These are phyloP conservation scores for Gobionotothen gibberifrons DNA, from an alignment of 2,797 vertebrate species.

Conservation along the genomic window DNA sequence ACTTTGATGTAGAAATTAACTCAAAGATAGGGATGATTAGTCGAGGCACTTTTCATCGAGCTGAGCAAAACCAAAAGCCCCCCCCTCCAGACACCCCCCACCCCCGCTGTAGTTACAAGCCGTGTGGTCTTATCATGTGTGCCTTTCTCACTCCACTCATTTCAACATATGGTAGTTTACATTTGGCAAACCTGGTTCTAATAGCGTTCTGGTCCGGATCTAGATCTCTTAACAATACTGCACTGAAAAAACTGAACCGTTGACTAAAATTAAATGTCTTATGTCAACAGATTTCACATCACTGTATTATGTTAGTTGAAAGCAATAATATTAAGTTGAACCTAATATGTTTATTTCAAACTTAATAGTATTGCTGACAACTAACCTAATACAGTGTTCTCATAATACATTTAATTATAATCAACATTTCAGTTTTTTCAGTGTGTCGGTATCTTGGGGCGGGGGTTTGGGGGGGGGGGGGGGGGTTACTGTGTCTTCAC, in stretches of 20 bases:
- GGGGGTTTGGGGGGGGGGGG: constrained; percentile 6
- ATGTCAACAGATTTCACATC: no score
- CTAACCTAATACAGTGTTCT: no score
- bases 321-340: no score
- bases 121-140: constrained; percentile 87
- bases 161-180: constrained; percentile 82
- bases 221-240: constrained; percentile 31
- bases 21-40: constrained; percentile 25
- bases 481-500: constrained; percentile 49
- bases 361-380: no score
- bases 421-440: no score
- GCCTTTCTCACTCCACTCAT: constrained; percentile 85
- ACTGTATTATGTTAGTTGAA: no score
- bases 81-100: not conserved
- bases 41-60: constrained; percentile 77
- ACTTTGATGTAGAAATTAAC: constrained; percentile 9
- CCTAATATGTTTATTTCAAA: no score
- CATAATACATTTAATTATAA: no score
- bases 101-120: constrained; percentile 67
- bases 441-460: not conserved
- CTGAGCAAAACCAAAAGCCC: constrained; percentile 83
- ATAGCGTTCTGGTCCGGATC: constrained; percentile 57
- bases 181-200: constrained; percentile 72
- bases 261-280: no score
- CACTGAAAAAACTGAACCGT: no score